phyloP scores from a whole-genome alignment of 2,113 vertebrate genomes.

The Lamprotornis superbus region DNA sequence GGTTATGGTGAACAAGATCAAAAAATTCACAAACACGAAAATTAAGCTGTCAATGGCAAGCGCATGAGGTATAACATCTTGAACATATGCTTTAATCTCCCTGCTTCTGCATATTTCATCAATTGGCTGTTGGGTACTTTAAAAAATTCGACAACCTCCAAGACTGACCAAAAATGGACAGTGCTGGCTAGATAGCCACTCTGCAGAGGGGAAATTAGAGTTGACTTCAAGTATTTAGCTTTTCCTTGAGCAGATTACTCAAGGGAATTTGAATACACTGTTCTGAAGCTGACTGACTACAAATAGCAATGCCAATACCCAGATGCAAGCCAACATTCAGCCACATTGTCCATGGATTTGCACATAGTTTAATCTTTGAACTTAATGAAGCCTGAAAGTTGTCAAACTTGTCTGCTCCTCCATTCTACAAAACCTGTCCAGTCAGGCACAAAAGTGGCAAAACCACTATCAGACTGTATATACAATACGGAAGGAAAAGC shows the following conservation, averaged over 20 bases:
- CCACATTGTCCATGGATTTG: not conserved
- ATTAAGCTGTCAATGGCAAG: slow-evolving; percentile 19
- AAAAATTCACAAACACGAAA: slow-evolving; percentile 22
- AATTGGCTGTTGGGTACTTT: not conserved
- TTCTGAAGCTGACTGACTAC: not conserved
- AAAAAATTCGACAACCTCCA: not conserved
- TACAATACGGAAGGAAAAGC: not conserved
- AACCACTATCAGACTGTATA: not conserved
- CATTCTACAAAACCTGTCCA: not conserved
- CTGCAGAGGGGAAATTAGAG: not conserved
- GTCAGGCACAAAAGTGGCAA: not conserved
- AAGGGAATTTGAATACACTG: not conserved
- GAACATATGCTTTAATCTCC: slow-evolving; percentile 2
- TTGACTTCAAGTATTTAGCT: not conserved
- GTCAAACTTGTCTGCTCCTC: not conserved
- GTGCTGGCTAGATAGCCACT: not conserved
- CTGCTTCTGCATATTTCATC: not conserved
- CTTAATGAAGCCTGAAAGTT: not conserved
- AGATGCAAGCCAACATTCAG: not conserved
- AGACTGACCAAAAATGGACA: not conserved
- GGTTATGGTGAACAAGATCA: slow-evolving; percentile 11
- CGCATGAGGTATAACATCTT: not conserved
- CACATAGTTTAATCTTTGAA: not conserved
- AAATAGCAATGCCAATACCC: not conserved
- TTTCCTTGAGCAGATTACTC: not conserved